Evolutionary conservation across 2,113 vertebrate species (phyloP).

Genomic region (Tragelaphus strepsiceros): DNA sequence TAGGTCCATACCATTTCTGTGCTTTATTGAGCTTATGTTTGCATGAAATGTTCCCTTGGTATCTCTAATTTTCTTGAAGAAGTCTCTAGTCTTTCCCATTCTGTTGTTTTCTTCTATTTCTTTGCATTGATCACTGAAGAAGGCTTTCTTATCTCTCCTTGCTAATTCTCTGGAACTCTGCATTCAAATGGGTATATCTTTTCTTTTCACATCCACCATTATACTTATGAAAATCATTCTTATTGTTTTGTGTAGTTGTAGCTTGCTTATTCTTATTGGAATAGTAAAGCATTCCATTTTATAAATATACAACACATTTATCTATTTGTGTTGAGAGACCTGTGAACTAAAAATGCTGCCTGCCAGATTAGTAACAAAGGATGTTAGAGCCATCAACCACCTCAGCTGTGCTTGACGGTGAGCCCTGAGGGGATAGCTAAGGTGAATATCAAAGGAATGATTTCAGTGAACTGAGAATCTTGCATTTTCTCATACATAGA

Average conservation of each 20-base stretch:
- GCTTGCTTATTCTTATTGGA: not conserved
- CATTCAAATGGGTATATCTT: not conserved
- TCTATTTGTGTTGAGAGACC: not conserved
- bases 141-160: not conserved
- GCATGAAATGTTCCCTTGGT: not conserved
- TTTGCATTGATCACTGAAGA: not conserved
- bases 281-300: not conserved
- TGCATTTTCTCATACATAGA: not conserved
- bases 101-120: not conserved
- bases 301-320: not conserved
- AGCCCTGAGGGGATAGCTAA: not conserved
- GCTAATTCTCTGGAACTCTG: not conserved
- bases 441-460: not conserved
- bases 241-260: not conserved
- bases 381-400: not conserved
- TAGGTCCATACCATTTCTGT: not conserved
- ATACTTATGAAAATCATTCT: not conserved
- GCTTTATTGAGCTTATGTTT: not conserved
- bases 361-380: not conserved
- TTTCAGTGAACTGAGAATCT: not conserved
- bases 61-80: not conserved
- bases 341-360: not conserved
- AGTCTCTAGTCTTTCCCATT: not conserved
- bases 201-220: not conserved
- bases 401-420: fast-evolving